phyloP scores from a whole-genome alignment of 2,888 invertebrate species.

The Tetragonula carbonaria region DNA sequence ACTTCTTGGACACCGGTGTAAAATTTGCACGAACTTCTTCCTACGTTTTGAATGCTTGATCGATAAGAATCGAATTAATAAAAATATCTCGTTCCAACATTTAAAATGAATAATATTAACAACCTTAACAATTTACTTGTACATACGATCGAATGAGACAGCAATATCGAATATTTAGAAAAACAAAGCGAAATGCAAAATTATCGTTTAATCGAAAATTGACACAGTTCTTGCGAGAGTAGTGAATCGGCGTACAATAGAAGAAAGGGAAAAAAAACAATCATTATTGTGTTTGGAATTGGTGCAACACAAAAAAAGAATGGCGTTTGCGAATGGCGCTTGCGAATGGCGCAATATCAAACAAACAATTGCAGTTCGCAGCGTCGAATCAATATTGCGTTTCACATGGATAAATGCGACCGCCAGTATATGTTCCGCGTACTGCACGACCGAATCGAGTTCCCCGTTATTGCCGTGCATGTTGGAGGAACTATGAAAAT shows the following conservation, averaged over 20 bases:
- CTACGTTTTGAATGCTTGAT: too few relatives aligned
- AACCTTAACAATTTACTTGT: background rate
- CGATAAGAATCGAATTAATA: background rate
- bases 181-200: background rate
- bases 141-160: background rate
- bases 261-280: background rate
- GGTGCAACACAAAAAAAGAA: background rate
- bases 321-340: background rate
- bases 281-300: background rate
- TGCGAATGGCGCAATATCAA: conserved; percentile 1
- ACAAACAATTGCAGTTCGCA: conserved; percentile 32
- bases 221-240: background rate
- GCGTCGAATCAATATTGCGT: conserved; percentile 46
- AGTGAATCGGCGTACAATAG: background rate
- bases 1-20: too few relatives aligned
- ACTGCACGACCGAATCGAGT: conserved; percentile 34
- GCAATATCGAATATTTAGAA: background rate
- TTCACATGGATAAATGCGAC: conserved; percentile 35
- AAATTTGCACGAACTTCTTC: too few relatives aligned
- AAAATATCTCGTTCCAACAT: background rate
- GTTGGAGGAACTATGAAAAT: conserved; percentile 38
- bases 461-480: conserved; percentile 31
- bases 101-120: background rate
- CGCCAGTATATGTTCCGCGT: conserved; percentile 11
- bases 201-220: too few relatives aligned